phyloP scores from a whole-genome alignment of 2,888 invertebrate genomes.

The Sarcophaga rosellei region DNA sequence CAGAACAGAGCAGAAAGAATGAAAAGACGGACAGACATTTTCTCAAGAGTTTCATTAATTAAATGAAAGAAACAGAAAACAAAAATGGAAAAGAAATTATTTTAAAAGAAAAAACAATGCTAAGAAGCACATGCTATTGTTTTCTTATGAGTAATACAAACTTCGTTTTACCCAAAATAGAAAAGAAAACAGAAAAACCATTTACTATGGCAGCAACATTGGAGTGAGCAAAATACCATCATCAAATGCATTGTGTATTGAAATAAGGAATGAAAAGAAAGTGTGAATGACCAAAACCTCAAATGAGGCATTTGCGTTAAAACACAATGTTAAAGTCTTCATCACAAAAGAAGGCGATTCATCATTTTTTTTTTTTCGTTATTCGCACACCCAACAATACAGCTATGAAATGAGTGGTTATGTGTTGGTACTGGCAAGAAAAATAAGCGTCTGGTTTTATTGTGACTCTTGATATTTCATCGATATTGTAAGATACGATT shows the following conservation, averaged over 20 bases:
- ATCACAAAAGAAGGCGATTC: not conserved
- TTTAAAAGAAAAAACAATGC: not conserved
- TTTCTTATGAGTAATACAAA: conserved; percentile 47
- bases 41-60: conserved; percentile 39
- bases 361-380: not conserved
- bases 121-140: not conserved
- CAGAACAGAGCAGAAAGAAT: not conserved
- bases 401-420: not conserved
- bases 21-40: not conserved
- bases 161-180: conserved; percentile 12
- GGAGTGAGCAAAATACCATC: not conserved
- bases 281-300: conserved; percentile 60
- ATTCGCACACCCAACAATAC: not conserved
- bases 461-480: not conserved
- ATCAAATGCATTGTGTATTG: not conserved
- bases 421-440: not conserved
- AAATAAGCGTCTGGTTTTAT: not conserved
- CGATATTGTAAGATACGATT: not conserved
- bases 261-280: conserved; percentile 42
- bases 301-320: conserved; percentile 45
- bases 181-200: not conserved
- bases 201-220: not conserved
- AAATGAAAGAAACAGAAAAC: too few species aligned
- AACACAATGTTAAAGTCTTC: conserved; percentile 37
- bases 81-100: too few species aligned